Base-by-base conservation (phyloP, 2,113 vertebrate species). In the Vulpes lagopus region DNA sequence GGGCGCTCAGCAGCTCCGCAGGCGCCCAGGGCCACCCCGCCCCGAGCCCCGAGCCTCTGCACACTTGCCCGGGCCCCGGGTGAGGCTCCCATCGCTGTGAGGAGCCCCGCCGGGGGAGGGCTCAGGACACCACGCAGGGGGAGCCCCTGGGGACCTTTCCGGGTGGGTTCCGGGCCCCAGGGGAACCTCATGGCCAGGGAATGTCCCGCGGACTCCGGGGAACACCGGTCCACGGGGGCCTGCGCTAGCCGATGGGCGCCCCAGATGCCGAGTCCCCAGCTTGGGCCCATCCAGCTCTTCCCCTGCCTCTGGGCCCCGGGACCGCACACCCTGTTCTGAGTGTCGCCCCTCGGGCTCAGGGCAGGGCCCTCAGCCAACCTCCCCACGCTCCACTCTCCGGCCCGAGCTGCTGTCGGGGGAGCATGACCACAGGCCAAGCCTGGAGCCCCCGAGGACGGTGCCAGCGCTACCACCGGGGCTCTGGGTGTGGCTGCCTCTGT, bases 381-480 rank as follows among this genome's bases (percentile, higher is more conserved):
- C 3, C 88, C 35, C 17, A 32, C 17, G 43, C 43, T 43, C 43
- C 43, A 43, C 5, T 51, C 1, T n/a, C 10, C 7, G 62, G 19
- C 10, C 7, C 51, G 19, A 19, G 32, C 85, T 22, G 30, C 25
- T 20, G 57, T 11, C n/a, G 71, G 65, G 49, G 8, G 85, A 51
- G 2, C 3, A 14, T 30, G 43, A n/a, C 69, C 11, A 53, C 27
- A 30, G 25, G 32, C 59, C 69, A 30, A 23, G 69, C n/a, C 27
- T 5, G 2, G 2, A 25, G 23, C 30, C 60, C 23, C 49, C 17
- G 67, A 51, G 65, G 78, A 19, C 53, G 11, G 55, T 30, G 49
- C 55, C 2, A 1, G 10, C 30, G 4, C 80, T 6, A 0, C 16
- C 16, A 0, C 62, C 0, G 22, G 55, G 62, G n/a, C 16, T 32